Evolutionary conservation across 2,888 invertebrate species (phyloP).

Genomic region (Macaria liturata): DNA sequence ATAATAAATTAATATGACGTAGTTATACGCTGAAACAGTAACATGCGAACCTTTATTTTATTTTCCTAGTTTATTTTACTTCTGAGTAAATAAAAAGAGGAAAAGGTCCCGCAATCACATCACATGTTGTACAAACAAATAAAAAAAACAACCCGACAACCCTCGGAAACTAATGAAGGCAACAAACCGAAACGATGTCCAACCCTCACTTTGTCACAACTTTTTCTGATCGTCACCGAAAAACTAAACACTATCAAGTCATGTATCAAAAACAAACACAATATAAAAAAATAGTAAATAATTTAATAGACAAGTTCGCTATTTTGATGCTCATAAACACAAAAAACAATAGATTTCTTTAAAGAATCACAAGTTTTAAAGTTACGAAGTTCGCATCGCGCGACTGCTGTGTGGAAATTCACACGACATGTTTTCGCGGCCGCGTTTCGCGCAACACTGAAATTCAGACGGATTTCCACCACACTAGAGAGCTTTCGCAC

Average conservation of each 20-base stretch:
- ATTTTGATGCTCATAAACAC: constrained; percentile 11
- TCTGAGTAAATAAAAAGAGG: background rate
- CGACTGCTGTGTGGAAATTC: constrained; percentile 19
- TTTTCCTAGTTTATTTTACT: background rate
- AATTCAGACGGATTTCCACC: constrained; percentile 42
- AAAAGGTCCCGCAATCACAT: constrained; percentile 1
- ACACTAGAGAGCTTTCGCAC: constrained; percentile 30
- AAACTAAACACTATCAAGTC: constrained; percentile 6
- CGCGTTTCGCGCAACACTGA: constrained; percentile 62
- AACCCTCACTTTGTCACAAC: constrained; percentile 19
- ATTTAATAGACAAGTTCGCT: too few relatives aligned
- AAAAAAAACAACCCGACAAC: constrained; percentile 7
- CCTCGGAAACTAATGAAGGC: constrained; percentile 12
- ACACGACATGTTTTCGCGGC: constrained; percentile 50
- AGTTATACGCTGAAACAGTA: background rate
- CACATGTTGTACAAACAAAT: constrained; percentile 11
- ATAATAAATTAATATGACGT: constrained; percentile 2
- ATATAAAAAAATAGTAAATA: constrained; percentile 8
- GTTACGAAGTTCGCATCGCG: constrained; percentile 48
- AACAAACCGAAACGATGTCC: constrained; percentile 15
- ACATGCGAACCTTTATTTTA: background rate
- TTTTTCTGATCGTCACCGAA: constrained; percentile 1
- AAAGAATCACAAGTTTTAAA: constrained; percentile 42
- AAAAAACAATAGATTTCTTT: constrained; percentile 10
- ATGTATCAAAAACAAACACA: constrained; percentile 8